A percentile compares a stretch with the other conserved stretches of the same genome.
These are phyloP conservation scores for Crioceris asparagi DNA, from an alignment of 2,888 invertebrate species.

Conservation along the genomic window DNA sequence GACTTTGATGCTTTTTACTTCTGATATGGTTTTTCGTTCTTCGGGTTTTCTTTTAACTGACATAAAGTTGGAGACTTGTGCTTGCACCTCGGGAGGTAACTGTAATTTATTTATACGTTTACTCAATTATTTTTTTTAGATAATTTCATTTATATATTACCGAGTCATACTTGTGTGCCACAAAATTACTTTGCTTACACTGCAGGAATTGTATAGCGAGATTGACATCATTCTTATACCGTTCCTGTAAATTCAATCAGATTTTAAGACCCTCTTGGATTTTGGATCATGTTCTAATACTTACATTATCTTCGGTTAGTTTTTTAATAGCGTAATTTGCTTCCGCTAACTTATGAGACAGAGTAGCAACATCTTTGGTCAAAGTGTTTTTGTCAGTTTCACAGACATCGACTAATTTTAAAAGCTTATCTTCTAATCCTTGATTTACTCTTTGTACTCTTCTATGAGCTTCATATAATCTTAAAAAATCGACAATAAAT, in stretches of 20 bases:
- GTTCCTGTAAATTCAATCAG: constrained; percentile 80
- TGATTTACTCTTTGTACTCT: constrained; percentile 91
- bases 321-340: constrained; percentile 75
- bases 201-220: constrained; percentile 87
- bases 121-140: too few relatives aligned
- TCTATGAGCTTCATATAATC: constrained; percentile 86
- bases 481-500: constrained; percentile 38
- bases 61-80: constrained; percentile 72
- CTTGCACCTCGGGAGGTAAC: constrained; percentile 86
- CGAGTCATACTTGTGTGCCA: constrained; percentile 80
- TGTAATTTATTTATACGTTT: constrained; percentile 36
- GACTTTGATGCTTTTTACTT: constrained; percentile 57
- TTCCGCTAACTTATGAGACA: constrained; percentile 74
- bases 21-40: constrained; percentile 31
- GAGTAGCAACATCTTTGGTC: constrained; percentile 75
- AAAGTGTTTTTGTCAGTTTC: constrained; percentile 80
- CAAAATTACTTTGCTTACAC: constrained; percentile 90
- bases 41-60: constrained; percentile 50
- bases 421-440: constrained; percentile 84
- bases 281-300: too few relatives aligned
- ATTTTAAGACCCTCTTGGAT: too few relatives aligned
- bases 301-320: constrained; percentile 78
- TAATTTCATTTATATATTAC: too few relatives aligned
- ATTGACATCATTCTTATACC: constrained; percentile 88
- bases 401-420: constrained; percentile 85